phyloP scores from a whole-genome alignment of 2,113 vertebrate species.

The Phasianus colchicus region DNA sequence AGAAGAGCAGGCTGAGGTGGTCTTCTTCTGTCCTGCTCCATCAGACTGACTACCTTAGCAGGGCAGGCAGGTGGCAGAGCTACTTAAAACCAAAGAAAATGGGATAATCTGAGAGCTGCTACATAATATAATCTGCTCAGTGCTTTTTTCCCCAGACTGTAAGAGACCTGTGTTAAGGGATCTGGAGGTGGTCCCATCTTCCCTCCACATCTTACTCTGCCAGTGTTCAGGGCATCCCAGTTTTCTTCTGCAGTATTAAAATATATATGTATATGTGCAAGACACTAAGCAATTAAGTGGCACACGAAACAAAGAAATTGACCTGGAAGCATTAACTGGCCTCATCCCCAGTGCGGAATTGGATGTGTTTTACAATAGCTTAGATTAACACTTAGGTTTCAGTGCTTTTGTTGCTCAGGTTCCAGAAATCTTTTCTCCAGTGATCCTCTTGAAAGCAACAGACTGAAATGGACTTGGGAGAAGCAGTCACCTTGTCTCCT shows the following conservation, averaged over 20 bases:
- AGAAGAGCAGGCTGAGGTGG: not conserved
- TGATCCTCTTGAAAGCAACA: not conserved
- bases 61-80: not conserved
- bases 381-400: not conserved
- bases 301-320: not conserved
- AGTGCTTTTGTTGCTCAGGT: rapidly evolving
- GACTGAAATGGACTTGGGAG: not conserved
- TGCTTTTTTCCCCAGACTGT: not conserved
- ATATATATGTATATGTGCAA: no score
- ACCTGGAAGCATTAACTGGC: not conserved
- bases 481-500: not conserved
- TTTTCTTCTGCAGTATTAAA: not conserved
- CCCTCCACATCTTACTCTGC: not conserved
- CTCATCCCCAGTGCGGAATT: not conserved
- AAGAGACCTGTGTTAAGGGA: not conserved
- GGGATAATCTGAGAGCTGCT: not conserved
- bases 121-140: not conserved
- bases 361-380: not conserved
- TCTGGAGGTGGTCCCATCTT: not conserved
- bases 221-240: not conserved
- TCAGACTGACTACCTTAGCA: not conserved
- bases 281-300: not conserved
- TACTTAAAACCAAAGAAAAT: not conserved
- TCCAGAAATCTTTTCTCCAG: not conserved
- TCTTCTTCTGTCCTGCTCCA: not conserved